Base-by-base conservation (phyloP, 2,888 invertebrate genomes). In the Acleris laterana region DNA sequence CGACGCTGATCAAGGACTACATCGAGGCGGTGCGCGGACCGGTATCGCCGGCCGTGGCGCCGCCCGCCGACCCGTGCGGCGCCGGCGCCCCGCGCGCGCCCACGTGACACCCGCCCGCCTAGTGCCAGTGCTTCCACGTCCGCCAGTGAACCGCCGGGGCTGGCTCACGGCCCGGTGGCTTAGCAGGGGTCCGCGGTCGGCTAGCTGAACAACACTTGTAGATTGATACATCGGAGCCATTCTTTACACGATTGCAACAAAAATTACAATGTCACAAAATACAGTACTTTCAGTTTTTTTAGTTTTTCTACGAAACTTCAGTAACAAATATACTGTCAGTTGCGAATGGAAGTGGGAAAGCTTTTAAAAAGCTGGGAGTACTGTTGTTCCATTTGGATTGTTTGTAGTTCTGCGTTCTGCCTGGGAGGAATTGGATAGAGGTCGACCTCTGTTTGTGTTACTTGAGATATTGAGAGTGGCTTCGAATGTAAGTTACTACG, bases 1-100 rank as follows among this genome's bases (percentile, higher is more conserved):
- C 98, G 66, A 97, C 97, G 66, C 94, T 98, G 70, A 98, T 98
- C 77, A 96, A 97, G 82, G 98, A 98, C 89, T 98, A 98, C 89
- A 93, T 93, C 72, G 93, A 93, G 75, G 93, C 93, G 69, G 92
- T 92, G 55, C 93, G 93, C 80, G 93, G 93, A 78, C 93, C 93
- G 17, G 93, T 93, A 80, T 88, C 85, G 60, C 91, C 93, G 62
- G 90, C 90, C 13, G 89, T 84, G 77, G 70, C 81, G 58, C 67
- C 71, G 69, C 77, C 81, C 62, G 78, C 80, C 63, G 76, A 75
- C 70, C 72, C 82, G 73, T 72, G 74, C 71, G 75, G 72, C 56
- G 71, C 72, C 63, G 57, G 63, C 61, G 65, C 69, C 57, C 75
- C 44, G 59, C 68, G 61, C 69, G 59, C 62, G 70, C 70, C 74